Evolutionary conservation across 2,888 invertebrate species (phyloP), one percentile per base, ranked within the genome.

Genomic region (Drosophila pegasa): DNA sequence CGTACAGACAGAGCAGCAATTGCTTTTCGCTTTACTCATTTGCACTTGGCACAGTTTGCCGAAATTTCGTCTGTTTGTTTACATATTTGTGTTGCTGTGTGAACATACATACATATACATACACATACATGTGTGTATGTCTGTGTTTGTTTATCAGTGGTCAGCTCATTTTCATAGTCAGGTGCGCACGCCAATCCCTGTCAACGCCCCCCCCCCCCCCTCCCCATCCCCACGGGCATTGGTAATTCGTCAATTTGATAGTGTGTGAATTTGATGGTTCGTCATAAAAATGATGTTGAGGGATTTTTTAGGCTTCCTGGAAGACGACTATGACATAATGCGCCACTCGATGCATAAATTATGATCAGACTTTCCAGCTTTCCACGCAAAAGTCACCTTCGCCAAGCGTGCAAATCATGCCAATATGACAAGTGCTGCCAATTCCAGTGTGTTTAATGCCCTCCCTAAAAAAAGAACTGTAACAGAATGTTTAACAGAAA

Each of bases 1-100:
- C 20, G 2, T 37, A 18, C 37, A 40, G 3, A 18, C 37, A 5
- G 12, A 57, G 41, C 31, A 45, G 29, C 27, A 56, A 51, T 67
- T 75, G 60, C 25, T 52, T 50, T 52, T 51, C 51, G 43, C 52
- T 71, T 80, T 59, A 48, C 67, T 70, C 67, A 82, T 85, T 86
- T 82, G 73, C 80, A 86, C 86, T 82, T 82, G 82, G 83, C 83
- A 82, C 83, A 82, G 51, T 87, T 87, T 73, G 65, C 50, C 67
- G 55, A 71, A 64, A 60, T 68, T 47, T 64, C 3, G 45, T 45
- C 18, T 57, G 51, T 61, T 75, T 73, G 77, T 72, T 78, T 78
- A 78, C 67, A 51, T 37, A 74, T 27, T 20, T 40, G 18, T 51
- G 33, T 40, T 14, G 33, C 10, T 47, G 45, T 57, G 22, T 31